A percentile compares a stretch with the other conserved stretches of the same genome.
These are phyloP conservation scores for Conistra vaccinii DNA, from an alignment of 2,888 invertebrate genomes.

Conservation along the genomic window DNA sequence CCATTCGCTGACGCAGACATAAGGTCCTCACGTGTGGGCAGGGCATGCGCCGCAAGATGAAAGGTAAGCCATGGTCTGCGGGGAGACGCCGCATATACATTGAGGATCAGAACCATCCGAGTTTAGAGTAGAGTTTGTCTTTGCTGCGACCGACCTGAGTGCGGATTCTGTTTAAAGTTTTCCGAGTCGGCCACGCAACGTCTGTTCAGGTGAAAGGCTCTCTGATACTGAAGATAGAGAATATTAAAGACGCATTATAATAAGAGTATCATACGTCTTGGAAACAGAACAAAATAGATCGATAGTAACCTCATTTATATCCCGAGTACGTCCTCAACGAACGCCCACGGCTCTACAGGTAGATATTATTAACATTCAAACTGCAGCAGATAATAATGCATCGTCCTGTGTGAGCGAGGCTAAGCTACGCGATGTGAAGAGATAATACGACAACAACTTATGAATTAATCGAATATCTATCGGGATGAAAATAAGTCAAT, in stretches of 20 bases:
- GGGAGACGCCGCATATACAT: neutral
- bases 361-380: constrained; percentile 47
- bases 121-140: too few relatives aligned
- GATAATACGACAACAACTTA: neutral
- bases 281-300: constrained; percentile 3
- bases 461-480: neutral
- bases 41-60: too few relatives aligned
- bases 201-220: neutral
- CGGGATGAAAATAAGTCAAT: neutral
- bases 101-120: neutral
- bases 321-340: constrained; percentile 25
- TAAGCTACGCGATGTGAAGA: neutral
- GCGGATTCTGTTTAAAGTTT: neutral
- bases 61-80: neutral
- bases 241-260: neutral
- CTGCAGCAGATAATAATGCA: constrained; percentile 5
- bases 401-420: neutral
- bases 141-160: neutral
- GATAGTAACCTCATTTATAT: constrained; percentile 25
- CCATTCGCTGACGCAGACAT: neutral
- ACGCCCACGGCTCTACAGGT: constrained; percentile 24
- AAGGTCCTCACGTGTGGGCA: neutral
- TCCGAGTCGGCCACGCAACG: neutral
- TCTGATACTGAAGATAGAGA: neutral
- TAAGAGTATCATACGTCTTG: constrained; percentile 2